Evolutionary conservation across 2,797 vertebrate species (phyloP), one percentile per base, ranked within the genome.

Genomic region (Sparus aurata): DNA sequence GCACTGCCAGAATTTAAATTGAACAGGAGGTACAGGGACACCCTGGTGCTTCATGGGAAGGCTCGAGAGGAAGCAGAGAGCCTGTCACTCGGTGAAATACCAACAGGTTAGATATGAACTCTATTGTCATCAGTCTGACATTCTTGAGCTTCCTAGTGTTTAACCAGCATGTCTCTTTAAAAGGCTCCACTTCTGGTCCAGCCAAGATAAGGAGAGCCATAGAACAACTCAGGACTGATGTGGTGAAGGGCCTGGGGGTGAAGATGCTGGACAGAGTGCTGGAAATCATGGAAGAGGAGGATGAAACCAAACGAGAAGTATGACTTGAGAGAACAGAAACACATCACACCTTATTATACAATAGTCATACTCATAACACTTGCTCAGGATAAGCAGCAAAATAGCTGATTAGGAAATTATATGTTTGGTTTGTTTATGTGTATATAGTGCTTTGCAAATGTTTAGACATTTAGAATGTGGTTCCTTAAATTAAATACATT

Each of bases 1-100:
- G 80, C 88, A 15, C 73, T 94, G 53, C 93, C 96, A 18, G 97
- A 99, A 91, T 98, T 99, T 80, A 97, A 92, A 90, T 94, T 98
- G 41, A 96, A 96, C 87, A 94, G 93, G 46, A 97, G 95, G 88
- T 99, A 99, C 80, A 94, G 94, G 72, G 98, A 99, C 90, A 99
- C 98, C 0, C 93, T 99, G 85, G 89, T 96, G 86, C 96, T 99
- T 82, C 97, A 99, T 79, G 98, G 98, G 69, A 99, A 97, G 85
- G 93, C 93, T 82, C 75, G 75, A 65, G 95, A 93, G 57, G 96
- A 95, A 54, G 90, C 90, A 9, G 93, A 95, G 60, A 93, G 95
- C 66, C 85, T 97, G 59, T 94, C 91, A 61, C 89, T 97, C 9
- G 89, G 94, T 61, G 95, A 96, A 77, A 91, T 98, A 75, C 94